Base-by-base conservation (phyloP, 2,888 invertebrate species). In the Seira sanloemensis region DNA sequence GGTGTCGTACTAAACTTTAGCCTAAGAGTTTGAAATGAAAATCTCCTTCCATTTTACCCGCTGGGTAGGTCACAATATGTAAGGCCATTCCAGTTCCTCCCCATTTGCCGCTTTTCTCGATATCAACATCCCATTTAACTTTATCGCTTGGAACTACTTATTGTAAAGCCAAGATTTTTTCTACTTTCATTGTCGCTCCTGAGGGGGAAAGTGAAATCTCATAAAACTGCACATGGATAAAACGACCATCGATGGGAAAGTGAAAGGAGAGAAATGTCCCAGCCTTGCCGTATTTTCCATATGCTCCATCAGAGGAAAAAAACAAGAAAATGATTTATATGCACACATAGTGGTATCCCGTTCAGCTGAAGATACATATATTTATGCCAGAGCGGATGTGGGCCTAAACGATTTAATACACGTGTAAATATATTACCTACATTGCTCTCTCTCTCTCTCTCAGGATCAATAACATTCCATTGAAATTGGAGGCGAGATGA, bases 391-490 rank as follows among this genome's bases (percentile, higher is more conserved):
- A 21, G 16, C 2, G 12, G 62, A 62, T 62, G 2, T 9, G 62
- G 21, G 21, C 21, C 2, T 50, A 50, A 16, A 12, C 50, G 50
- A 50, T 50, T 18, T n/a, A 50, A 50, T n/a, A 23, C 7, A 12
- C 62, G 62, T 2, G 62, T 1, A 21, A 21, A 21, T 21, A 21
- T 62, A 21, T 62, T 37, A n/a, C n/a, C n/a, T n/a, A n/a, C n/a
- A n/a, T n/a, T 62, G 62, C 21, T 16, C n/a, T 50, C 50, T 7
- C 62, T 16, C 21, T 58, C 58, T 2, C 2, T 58, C 37, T 37
- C 37, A 18, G n/a, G 62, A 62, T 62, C 62, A 62, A 62, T 62
- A 62, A n/a, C 62, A 23, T 62, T 62, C 62, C 62, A 62, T 62
- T 62, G 19, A 62, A 2, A 23, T 9, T 23, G 62, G 62, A 50